Base-by-base conservation (phyloP, 2,113 vertebrate species). In the Chionis minor region DNA sequence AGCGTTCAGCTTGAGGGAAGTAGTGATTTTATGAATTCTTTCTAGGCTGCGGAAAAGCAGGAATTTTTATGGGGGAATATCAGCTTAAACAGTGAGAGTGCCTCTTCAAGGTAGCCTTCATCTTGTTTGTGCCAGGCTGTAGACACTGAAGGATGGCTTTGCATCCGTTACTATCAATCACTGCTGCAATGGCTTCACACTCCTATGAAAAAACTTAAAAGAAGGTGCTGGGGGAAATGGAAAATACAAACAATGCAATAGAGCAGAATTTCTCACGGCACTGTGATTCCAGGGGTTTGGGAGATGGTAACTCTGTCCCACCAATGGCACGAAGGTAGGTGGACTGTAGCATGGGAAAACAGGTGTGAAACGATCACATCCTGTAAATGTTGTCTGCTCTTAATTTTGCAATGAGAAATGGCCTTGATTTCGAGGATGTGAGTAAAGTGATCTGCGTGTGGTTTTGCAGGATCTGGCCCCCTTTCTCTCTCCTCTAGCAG, bases 141-240 rank as follows among this genome's bases (percentile, higher is more conserved):
- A 95, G 96, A 90, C 72, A 49, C 4, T 24, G 86, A 95, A 94
- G 95, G 96, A 96, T 92, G 52, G 72, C 88, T 97, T 97, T 90
- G 87, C 77, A 52, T 82, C 74, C 72, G 3, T 96, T 73, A 12
- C 92, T 77, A 96, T 97, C 78, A 91, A 86, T 97, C 96, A 92
- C 89, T 71, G 84, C 92, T 90, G 93, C 63, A 35, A 63, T 35
- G 24, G 35, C 63, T 96, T 97, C 96, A 93, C 95, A 87, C 91
- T 91, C 61, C 79, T 91, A 86, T 96, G 94, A 71, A 95, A 94
- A 92, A 93, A 92, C 51, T 70, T 81, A 62, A 78, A 85, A 91
- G 86, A 87, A 87, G 52, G 87, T 24, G 47, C 63, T 71, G 58
- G 63, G 81, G 90, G 90, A 93, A 90, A 72, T 88, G 63, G 93